phyloP scores from a whole-genome alignment of 2,888 invertebrate species.

The Spisula solida region DNA sequence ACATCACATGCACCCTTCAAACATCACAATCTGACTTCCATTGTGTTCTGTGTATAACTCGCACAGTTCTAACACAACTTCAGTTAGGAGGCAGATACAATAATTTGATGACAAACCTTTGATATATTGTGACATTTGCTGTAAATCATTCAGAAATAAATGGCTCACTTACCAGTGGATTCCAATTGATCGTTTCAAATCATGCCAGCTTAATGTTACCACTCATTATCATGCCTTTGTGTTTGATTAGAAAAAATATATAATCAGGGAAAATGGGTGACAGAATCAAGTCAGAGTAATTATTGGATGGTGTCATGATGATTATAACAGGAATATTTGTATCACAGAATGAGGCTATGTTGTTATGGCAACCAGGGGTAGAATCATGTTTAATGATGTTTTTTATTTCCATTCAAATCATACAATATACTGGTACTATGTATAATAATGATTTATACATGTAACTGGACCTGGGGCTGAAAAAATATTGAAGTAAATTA shows the following conservation, averaged over 20 bases:
- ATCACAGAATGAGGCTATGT: background rate
- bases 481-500: too few species aligned
- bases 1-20: too few species aligned
- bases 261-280: background rate
- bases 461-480: too few species aligned
- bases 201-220: background rate
- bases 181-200: slow-evolving; percentile 13
- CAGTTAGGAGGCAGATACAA: too few species aligned
- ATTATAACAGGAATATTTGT: background rate
- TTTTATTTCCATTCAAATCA: too few species aligned
- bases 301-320: background rate
- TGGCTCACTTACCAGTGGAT: background rate
- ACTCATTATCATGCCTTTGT: background rate
- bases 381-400: too few species aligned
- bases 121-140: slow-evolving; percentile 2
- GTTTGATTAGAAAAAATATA: slow-evolving; percentile 15
- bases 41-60: too few species aligned
- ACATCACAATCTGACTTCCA: too few species aligned
- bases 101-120: background rate
- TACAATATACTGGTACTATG: too few species aligned
- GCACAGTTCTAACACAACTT: too few species aligned
- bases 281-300: background rate
- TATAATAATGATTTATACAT: too few species aligned
- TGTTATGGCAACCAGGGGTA: background rate
- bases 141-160: slow-evolving; percentile 2